Base-by-base conservation (phyloP, 2,797 vertebrate species). In the Momotus momota region DNA sequence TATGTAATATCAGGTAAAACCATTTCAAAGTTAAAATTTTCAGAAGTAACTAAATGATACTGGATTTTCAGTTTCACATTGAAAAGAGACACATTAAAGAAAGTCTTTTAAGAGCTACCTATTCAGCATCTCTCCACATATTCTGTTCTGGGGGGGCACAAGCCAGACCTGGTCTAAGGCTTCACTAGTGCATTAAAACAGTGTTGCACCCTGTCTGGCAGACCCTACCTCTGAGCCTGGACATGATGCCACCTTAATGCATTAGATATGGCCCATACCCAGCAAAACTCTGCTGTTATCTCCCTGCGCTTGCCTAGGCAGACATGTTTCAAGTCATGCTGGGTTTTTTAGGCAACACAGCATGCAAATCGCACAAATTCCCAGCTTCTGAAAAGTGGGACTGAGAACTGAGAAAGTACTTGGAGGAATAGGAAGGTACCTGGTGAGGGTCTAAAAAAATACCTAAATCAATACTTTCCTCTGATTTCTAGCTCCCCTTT, bases 281-380 rank as follows among this genome's bases (percentile, higher is more conserved):
- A 70, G 46, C n/a, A 27, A 75, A 29, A 51, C 14, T 25, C 46
- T 51, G n/a, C 25, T 52, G 65, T 2, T 16, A 52, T 9, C 57
- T 58, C 21, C 38, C 71, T 71, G 71, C 4, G 23, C 19, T 52
- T n/a, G n/a, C 12, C 21, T 66, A 20, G 15, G 19, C 52, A 83
- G 27, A 29, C 2, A 17, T 2, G 2, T 29, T 33, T 67, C 60
- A 72, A 90, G 33, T 55, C 29, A 61, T 8, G 49, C 7, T 31
- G n/a, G n/a, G 0, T 8, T 9, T 72, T 91, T 2, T 26, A 35
- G 7, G 31, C 33, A 73, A 45, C 9, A 38, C 0, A 64, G 52
- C 33, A 43, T 4, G 19, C 13, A 78, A 73, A 66, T 6, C 40
- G 57, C 8, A 38, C 9, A 74, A 78, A 74, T 16, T 2, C 15